Percentiles rank a stretch among this genome's conserved stretches.
These are phyloP conservation scores for Chloroceryle amazona DNA, from an alignment of 2,797 vertebrate species.

Conservation along the genomic window DNA sequence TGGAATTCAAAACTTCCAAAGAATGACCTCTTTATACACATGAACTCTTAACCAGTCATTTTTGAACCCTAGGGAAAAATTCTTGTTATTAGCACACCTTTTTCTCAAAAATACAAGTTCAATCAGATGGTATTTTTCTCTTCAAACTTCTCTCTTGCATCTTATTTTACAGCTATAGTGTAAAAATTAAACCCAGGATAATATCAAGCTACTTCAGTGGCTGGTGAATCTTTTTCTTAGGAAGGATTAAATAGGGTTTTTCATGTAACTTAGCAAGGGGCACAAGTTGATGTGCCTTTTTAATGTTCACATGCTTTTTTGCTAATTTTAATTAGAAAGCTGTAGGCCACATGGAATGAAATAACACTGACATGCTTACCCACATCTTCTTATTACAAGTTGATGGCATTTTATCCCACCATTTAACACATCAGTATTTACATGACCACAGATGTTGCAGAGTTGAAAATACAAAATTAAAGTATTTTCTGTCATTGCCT, in stretches of 20 bases:
- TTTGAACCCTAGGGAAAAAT: neutral
- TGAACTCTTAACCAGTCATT: neutral
- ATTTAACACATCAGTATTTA: neutral
- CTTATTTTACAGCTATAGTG: neutral
- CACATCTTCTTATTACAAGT: neutral
- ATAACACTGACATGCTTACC: neutral
- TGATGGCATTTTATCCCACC: neutral
- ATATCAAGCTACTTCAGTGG: neutral
- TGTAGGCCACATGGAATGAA: neutral
- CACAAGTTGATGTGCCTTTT: neutral
- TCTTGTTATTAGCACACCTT: neutral
- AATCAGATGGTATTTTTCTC: neutral
- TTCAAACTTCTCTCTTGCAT: neutral
- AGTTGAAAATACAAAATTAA: neutral
- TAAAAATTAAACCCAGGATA: neutral
- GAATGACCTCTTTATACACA: neutral
- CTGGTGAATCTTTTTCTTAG: neutral
- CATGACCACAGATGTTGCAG: neutral
- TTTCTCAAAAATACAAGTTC: neutral
- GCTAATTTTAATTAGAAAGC: neutral
- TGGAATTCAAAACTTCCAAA: neutral
- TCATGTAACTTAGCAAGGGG: neutral
- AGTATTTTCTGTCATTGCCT: neutral
- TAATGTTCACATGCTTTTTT: neutral
- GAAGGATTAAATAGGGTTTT: neutral